These are phyloP conservation scores for Balanococcus diminutus DNA, from an alignment of 2,888 invertebrate species.

Conservation along the genomic window DNA sequence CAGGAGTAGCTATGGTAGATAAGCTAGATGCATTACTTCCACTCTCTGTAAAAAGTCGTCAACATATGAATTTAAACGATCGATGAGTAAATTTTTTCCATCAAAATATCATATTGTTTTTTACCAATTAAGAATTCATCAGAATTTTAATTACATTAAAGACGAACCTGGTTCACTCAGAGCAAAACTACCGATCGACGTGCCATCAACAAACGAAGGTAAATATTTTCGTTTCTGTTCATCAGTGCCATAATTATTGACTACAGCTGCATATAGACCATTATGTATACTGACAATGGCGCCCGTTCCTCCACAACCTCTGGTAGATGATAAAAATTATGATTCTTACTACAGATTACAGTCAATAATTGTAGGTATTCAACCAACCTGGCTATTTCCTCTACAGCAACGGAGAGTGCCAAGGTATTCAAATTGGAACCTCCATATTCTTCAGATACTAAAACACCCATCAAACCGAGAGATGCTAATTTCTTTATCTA, in stretches of 20 bases:
- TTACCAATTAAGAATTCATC: too few species aligned
- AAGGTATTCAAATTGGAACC: constrained; percentile 74
- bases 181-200: constrained; percentile 76
- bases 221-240: constrained; percentile 73
- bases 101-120: too few species aligned
- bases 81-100: too few species aligned
- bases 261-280: constrained; percentile 74
- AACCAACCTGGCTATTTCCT: constrained; percentile 70
- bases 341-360: too few species aligned
- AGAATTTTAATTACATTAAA: not conserved
- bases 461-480: constrained; percentile 74
- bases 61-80: not conserved
- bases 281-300: constrained; percentile 80
- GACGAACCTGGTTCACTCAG: constrained; percentile 77
- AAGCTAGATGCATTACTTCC: constrained; percentile 79
- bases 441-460: constrained; percentile 69
- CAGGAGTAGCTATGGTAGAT: constrained; percentile 67
- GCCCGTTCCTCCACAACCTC: constrained; percentile 79
- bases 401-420: constrained; percentile 75
- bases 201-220: constrained; percentile 68
- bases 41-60: constrained; percentile 65
- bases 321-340: constrained; percentile 58
- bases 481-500: constrained; percentile 74
- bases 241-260: constrained; percentile 70
- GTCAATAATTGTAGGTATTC: too few species aligned